These are phyloP conservation scores for Drosophila ficusphila DNA, from an alignment of 1,140 invertebrate genomes.

Conservation along the genomic window DNA sequence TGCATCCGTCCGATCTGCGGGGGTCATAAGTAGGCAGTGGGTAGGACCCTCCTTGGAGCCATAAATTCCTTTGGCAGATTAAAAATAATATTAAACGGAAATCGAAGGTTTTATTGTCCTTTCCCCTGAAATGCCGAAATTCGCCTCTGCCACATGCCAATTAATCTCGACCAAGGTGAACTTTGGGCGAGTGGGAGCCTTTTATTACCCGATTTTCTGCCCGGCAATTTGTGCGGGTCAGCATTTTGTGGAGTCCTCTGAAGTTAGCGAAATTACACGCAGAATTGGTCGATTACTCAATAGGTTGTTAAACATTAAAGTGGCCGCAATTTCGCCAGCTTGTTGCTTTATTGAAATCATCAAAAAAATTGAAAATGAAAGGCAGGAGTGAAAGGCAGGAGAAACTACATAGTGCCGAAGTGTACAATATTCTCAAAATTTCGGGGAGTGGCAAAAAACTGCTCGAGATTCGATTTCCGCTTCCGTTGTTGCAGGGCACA, in stretches of 20 bases:
- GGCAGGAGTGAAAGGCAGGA: slow-evolving; percentile 3
- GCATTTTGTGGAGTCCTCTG: slow-evolving; percentile 38
- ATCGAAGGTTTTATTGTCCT: slow-evolving; percentile 74
- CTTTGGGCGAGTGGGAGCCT: slow-evolving; percentile 4
- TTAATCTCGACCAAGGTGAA: slow-evolving; percentile 65
- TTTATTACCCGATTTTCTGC: slow-evolving; percentile 10
- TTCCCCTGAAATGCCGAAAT: not conserved
- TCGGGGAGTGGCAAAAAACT: slow-evolving; percentile 44
- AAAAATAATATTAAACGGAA: slow-evolving; percentile 80
- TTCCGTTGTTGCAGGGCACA: slow-evolving; percentile 73
- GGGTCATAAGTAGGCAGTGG: not conserved
- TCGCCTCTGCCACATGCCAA: slow-evolving; percentile 48
- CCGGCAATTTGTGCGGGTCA: slow-evolving; percentile 60
- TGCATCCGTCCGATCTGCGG: slow-evolving; percentile 40
- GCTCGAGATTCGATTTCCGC: slow-evolving; percentile 81
- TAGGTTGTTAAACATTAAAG: slow-evolving; percentile 73
- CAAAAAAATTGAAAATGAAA: slow-evolving; percentile 21
- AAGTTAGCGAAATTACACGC: slow-evolving; percentile 64
- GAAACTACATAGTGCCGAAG: slow-evolving; percentile 46
- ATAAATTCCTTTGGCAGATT: slow-evolving; percentile 72
- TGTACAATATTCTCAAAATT: slow-evolving; percentile 52
- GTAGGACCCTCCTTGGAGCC: slow-evolving; percentile 18
- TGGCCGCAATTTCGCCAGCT: slow-evolving; percentile 61
- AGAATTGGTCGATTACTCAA: slow-evolving; percentile 61
- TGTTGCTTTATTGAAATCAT: slow-evolving; percentile 50